Conservation (phyloP, 2,113 vertebrate species). For the Pseudopodoces humilis region DNA sequence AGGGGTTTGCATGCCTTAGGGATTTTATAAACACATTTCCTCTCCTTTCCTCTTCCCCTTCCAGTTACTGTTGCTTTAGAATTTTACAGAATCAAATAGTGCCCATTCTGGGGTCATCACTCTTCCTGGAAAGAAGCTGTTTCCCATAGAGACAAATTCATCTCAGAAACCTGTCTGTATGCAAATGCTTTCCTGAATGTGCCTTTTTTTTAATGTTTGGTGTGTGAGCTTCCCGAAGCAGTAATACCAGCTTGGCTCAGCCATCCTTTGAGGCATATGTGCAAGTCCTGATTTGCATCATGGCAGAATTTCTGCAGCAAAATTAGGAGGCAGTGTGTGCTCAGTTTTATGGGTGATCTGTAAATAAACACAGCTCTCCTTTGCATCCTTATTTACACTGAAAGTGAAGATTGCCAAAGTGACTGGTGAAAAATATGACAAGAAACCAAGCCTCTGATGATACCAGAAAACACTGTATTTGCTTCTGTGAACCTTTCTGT, state of each 20-base stretch:
- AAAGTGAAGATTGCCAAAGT: not conserved
- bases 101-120: not conserved
- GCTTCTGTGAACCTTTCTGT: not conserved
- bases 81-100: not conserved
- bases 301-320: slow-evolving; percentile 10
- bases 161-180: not conserved
- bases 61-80: not conserved
- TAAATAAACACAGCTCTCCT: slow-evolving; percentile 11
- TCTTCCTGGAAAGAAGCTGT: not conserved
- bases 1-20: not conserved
- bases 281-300: not conserved
- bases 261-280: slow-evolving; percentile 1
- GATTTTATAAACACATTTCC: slow-evolving; percentile 13
- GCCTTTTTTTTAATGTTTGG: not conserved
- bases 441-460: not conserved
- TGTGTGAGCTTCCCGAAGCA: not conserved
- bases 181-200: not conserved
- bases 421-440: not conserved
- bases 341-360: not conserved
- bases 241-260: not conserved
- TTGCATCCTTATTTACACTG: not conserved
- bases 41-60: not conserved
- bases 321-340: not conserved
- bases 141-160: not conserved
- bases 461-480: not conserved